Percentiles rank a stretch among this genome's conserved stretches.
Evolutionary conservation across 2,797 vertebrate species (phyloP).

Genomic region (Eleutherodactylus coqui): DNA sequence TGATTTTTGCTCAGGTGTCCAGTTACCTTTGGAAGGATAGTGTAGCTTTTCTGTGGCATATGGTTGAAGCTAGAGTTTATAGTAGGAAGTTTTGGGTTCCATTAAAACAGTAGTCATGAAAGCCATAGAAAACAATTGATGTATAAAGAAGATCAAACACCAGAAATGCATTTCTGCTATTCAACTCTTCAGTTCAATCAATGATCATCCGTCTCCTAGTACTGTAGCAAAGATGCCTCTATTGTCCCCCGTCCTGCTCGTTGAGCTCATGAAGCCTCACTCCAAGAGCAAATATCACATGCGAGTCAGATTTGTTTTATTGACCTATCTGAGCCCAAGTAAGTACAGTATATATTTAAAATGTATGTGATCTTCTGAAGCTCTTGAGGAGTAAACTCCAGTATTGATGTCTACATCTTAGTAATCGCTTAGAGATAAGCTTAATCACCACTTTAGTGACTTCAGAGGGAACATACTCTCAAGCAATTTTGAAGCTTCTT

Average conservation of each 20-base stretch:
- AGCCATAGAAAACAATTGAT: background rate
- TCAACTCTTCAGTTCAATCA: background rate
- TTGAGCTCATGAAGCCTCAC: background rate
- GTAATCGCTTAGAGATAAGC: slow-evolving; percentile 33
- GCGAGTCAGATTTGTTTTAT: slow-evolving; percentile 26
- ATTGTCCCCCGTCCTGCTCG: background rate
- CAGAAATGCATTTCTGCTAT: background rate
- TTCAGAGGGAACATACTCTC: slow-evolving; percentile 29
- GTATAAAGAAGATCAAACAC: background rate
- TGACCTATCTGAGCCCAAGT: slow-evolving; percentile 19
- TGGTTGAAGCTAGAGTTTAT: background rate
- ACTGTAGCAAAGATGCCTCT: background rate
- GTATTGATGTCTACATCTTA: slow-evolving; percentile 28
- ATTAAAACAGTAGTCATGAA: background rate
- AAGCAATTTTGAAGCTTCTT: slow-evolving; percentile 23
- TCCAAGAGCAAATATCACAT: background rate
- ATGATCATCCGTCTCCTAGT: background rate
- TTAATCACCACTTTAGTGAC: slow-evolving; percentile 35
- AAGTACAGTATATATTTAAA: slow-evolving; percentile 33
- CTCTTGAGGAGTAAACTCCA: slow-evolving; percentile 37
- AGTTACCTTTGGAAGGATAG: too few relatives aligned
- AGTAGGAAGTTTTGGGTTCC: background rate
- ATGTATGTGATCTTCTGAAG: background rate
- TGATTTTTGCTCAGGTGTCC: too few relatives aligned
- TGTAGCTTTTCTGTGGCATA: background rate